Evolutionary conservation across 2,113 vertebrate genomes (phyloP).

Genomic region (Melozone crissalis): DNA sequence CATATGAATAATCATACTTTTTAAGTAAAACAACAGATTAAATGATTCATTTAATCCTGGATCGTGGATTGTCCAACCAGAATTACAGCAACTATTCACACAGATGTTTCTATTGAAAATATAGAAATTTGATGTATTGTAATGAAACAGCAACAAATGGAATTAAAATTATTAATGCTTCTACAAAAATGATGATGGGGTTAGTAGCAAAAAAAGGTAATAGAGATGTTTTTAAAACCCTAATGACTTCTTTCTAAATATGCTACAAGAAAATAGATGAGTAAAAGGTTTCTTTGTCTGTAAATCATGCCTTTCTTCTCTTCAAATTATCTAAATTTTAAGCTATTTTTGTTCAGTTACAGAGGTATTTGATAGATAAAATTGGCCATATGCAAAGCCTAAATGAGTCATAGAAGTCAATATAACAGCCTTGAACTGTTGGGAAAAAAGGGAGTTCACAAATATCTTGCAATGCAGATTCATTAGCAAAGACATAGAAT

Average conservation of each 20-base stretch:
- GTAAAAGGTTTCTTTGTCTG: not conserved
- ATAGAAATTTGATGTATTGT: not conserved
- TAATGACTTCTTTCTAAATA: not conserved
- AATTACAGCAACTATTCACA: not conserved
- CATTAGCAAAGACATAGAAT: not conserved
- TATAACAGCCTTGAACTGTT: not conserved
- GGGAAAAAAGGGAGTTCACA: not conserved
- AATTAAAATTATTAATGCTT: not conserved
- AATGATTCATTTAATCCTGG: not conserved
- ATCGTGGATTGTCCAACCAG: not conserved
- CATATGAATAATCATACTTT: not conserved
- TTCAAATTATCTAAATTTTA: not conserved
- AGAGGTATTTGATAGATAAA: not conserved
- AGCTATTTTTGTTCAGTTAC: not conserved
- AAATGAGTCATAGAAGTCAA: not conserved
- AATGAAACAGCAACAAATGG: not conserved
- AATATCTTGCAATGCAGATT: not conserved
- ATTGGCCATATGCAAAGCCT: not conserved
- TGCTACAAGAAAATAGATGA: not conserved
- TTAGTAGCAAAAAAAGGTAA: not conserved
- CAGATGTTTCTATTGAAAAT: not conserved
- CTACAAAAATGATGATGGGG: not conserved
- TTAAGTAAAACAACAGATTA: not conserved
- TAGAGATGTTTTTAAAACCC: not conserved
- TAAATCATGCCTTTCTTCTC: not conserved